Evolutionary conservation across 2,797 vertebrate genomes (phyloP), one percentile per base, ranked within the genome.

Genomic region (Phataginus tetradactyla): DNA sequence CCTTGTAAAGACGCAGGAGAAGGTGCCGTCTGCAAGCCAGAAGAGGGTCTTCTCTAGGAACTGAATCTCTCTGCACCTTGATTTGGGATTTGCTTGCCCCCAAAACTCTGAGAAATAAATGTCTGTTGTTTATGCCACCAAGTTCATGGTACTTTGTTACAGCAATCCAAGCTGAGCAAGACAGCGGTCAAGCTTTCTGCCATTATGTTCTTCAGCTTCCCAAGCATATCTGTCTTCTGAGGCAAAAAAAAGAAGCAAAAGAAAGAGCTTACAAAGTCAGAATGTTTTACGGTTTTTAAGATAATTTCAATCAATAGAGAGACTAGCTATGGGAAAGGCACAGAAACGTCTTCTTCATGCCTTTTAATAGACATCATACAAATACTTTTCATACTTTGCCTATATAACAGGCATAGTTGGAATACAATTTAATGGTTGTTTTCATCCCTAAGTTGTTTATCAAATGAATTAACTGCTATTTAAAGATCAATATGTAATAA

Each of bases 401-500:
- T 59, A 21, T 8, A 8, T 71, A 80, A 55, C 15, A 78, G 15
- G 10, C 4, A 13, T 21, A 12, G 17, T 11, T 94, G 55, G 4
- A 3, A 57, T 51, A 29, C 69, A 79, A 79, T 68, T 90, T 29
- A 89, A 85, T 57, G 21, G 1, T 55, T 71, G 5, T 66, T 81
- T 90, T 42, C 13, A 71, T 80, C 15, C 13, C 32, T 61, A 59
- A 84, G 1, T 78, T 51, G 12, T 86, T 90, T 81, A 34, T 71
- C 23, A 53, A 61, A 21, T 91, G 7, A 68, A 81, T 8, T 72
- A 53, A 55, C 59, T 74, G 11, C n/a, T 32, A 37, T 63, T 81
- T 85, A 72, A 74, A 94, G 18, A 83, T 74, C 7, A 74, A 78
- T 75, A 87, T 64, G 80, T 85, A 71, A 66, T 96, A 77, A 57